Conservation (phyloP, 2,888 invertebrate species). For the Oscheius sp. region DNA sequence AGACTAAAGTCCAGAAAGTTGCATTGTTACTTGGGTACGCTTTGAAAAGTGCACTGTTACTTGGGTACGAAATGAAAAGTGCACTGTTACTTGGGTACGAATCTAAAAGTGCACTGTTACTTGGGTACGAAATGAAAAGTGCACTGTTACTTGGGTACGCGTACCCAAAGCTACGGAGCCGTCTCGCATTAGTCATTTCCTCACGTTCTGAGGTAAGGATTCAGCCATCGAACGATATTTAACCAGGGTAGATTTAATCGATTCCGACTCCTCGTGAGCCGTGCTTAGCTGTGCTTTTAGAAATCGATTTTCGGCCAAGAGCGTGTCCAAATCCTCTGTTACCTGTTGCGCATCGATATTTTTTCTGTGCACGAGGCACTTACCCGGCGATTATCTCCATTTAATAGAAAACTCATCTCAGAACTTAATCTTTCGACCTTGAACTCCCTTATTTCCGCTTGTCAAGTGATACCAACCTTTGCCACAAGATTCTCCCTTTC, state of each 20-base stretch:
- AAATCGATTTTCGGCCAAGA: slow-evolving; percentile 72
- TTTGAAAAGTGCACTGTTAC: too few species aligned
- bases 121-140: too few species aligned
- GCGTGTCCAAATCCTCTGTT: slow-evolving; percentile 59
- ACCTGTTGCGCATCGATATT: slow-evolving; percentile 40
- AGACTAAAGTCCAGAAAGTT: too few species aligned
- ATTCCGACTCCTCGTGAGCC: slow-evolving; percentile 79
- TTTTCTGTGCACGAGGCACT: not conserved
- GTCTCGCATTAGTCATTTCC: too few species aligned
- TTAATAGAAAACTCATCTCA: slow-evolving; percentile 57
- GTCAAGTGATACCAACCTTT: too few species aligned
- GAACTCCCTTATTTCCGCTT: too few species aligned
- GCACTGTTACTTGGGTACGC: too few species aligned
- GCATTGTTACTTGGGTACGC: too few species aligned
- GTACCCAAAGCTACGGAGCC: too few species aligned
- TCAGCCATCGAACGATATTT: slow-evolving; percentile 58
- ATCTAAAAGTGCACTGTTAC: too few species aligned
- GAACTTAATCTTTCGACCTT: slow-evolving; percentile 47
- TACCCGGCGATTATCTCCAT: slow-evolving; percentile 58
- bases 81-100: too few species aligned
- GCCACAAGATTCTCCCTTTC: slow-evolving; percentile 52
- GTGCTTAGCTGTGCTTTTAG: slow-evolving; percentile 78
- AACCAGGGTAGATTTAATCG: slow-evolving; percentile 58
- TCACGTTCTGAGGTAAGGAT: slow-evolving; percentile 34
- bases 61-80: too few species aligned